A percentile compares a stretch with the other conserved stretches of the same genome.
Conservation (phyloP, 2,888 invertebrate genomes). For the Clepsis dumicolana region DNA sequence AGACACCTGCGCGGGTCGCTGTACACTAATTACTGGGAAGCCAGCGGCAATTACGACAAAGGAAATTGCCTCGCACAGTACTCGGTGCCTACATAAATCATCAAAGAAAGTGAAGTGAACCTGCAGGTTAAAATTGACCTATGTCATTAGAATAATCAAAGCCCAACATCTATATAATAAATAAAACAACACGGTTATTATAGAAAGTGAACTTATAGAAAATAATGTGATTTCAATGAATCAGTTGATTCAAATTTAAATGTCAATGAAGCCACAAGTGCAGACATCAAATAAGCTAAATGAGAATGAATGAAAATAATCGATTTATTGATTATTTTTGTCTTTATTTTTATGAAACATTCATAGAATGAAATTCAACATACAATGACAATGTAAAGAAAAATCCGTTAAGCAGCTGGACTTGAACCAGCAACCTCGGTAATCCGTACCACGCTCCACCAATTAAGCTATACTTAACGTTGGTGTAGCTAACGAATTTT, state of each 20-base stretch:
- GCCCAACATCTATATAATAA: slow-evolving; percentile 1
- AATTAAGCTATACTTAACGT: too few relatives aligned
- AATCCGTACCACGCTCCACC: too few relatives aligned
- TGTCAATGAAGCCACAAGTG: not conserved
- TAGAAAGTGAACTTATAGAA: not conserved
- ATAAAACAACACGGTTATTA: not conserved
- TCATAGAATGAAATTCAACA: too few relatives aligned
- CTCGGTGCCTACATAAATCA: slow-evolving; percentile 54
- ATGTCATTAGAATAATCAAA: slow-evolving; percentile 37
- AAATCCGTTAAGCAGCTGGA: too few relatives aligned
- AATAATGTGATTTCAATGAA: not conserved
- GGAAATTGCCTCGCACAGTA: slow-evolving; percentile 50
- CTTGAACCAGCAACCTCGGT: too few relatives aligned
- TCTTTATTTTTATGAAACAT: too few relatives aligned
- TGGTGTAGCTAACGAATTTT: too few relatives aligned
- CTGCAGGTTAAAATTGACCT: slow-evolving; percentile 36
- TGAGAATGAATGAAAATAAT: slow-evolving; percentile 47
- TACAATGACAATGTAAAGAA: too few relatives aligned
- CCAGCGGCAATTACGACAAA: slow-evolving; percentile 50
- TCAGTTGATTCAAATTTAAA: not conserved
- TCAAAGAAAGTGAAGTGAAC: slow-evolving; percentile 54
- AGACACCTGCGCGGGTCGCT: slow-evolving; percentile 39
- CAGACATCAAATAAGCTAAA: slow-evolving; percentile 32
- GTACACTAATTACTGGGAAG: slow-evolving; percentile 49
- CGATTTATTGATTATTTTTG: too few relatives aligned